Conservation (phyloP, 2,888 invertebrate genomes). For the Tetheella fluctuosa region DNA sequence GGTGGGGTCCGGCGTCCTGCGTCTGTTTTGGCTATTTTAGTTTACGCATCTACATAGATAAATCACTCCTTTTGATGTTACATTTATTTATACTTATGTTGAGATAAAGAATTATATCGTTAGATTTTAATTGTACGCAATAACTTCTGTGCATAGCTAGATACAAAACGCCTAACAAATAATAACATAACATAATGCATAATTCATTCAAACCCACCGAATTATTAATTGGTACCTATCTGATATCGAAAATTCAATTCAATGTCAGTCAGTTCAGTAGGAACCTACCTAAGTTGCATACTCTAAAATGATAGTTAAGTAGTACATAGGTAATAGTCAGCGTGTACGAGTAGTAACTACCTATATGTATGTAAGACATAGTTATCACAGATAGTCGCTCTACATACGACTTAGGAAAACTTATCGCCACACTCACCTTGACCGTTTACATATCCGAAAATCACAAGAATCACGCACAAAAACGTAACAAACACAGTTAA, state of each 20-base stretch:
- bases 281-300: too few species aligned
- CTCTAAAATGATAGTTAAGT: not conserved
- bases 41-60: conserved; percentile 54
- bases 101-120: conserved; percentile 60
- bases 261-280: not conserved
- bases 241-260: not conserved
- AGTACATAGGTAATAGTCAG: not conserved
- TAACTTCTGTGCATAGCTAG: too few species aligned
- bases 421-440: conserved; percentile 64
- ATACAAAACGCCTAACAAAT: not conserved
- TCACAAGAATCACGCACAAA: conserved; percentile 54
- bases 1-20: conserved; percentile 61
- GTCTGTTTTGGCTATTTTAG: conserved; percentile 58
- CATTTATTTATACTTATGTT: conserved; percentile 57
- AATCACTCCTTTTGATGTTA: conserved; percentile 69
- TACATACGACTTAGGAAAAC: conserved; percentile 28
- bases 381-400: conserved; percentile 22
- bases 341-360: not conserved
- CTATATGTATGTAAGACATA: conserved; percentile 1
- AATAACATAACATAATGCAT: too few species aligned
- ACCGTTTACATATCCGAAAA: conserved; percentile 56
- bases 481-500: conserved; percentile 50
- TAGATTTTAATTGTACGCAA: conserved; percentile 40
- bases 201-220: not conserved
- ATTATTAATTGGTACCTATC: too few species aligned